These are phyloP conservation scores for Drosophila mimetica DNA, from an alignment of 2,888 invertebrate species.

Conservation along the genomic window DNA sequence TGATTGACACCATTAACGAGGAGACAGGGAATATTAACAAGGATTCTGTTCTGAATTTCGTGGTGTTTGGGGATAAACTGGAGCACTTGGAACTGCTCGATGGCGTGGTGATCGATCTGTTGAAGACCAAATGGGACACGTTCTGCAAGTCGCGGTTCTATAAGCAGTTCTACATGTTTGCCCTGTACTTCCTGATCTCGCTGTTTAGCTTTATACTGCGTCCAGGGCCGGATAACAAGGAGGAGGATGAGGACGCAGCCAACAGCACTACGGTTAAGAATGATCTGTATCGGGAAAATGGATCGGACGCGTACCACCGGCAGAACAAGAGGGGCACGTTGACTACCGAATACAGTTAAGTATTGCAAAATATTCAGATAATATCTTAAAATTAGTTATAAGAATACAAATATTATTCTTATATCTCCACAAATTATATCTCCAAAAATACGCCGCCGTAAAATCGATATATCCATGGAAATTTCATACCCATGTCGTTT, in stretches of 20 bases:
- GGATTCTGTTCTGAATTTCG: slow-evolving; percentile 96
- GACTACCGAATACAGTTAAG: slow-evolving; percentile 69
- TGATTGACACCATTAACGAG: slow-evolving; percentile 97
- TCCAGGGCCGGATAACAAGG: slow-evolving; percentile 89
- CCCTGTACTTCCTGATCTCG: slow-evolving; percentile 95
- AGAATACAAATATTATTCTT: no score
- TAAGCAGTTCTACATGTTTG: slow-evolving; percentile 95
- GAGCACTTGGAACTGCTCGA: slow-evolving; percentile 98
- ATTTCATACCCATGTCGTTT: no score
- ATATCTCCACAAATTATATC: no score
- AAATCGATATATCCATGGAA: no score
- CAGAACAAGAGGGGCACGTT: slow-evolving; percentile 54
- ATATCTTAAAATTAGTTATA: no score
- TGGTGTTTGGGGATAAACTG: slow-evolving; percentile 97
- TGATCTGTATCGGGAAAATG: slow-evolving; percentile 53
- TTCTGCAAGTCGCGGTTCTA: slow-evolving; percentile 98
- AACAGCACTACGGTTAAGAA: slow-evolving; percentile 35
- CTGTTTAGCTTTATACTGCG: slow-evolving; percentile 94
- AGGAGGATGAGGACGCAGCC: slow-evolving; percentile 72
- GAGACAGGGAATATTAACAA: slow-evolving; percentile 96
- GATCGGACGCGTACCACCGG: slow-evolving; percentile 9
- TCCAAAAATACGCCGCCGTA: no score
- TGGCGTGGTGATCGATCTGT: slow-evolving; percentile 95
- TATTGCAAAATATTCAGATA: no score
- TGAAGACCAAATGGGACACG: slow-evolving; percentile 99